Conservation (phyloP, 2,888 invertebrate genomes). For the Oligia latruncula region DNA sequence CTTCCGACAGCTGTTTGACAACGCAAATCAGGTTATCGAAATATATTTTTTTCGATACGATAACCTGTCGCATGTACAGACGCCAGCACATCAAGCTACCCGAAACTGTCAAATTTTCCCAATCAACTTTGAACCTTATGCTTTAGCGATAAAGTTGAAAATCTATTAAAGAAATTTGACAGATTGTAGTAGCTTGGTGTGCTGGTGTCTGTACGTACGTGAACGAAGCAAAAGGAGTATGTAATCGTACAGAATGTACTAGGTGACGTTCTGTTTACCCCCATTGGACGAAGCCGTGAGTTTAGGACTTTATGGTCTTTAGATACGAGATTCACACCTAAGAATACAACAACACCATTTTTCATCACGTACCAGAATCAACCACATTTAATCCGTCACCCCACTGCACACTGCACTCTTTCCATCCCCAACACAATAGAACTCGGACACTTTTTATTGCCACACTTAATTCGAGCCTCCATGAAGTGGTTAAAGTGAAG, state of each 20-base stretch:
- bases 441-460: slow-evolving; percentile 40
- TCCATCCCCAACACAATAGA: slow-evolving; percentile 8
- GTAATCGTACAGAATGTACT: not conserved
- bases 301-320: not conserved
- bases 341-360: not conserved
- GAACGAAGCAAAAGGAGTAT: too few species aligned
- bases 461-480: slow-evolving; percentile 25
- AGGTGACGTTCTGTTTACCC: not conserved
- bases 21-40: too few species aligned
- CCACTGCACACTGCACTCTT: slow-evolving; percentile 17
- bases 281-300: not conserved
- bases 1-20: too few species aligned
- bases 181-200: too few species aligned
- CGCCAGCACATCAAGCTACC: too few species aligned
- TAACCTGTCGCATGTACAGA: too few species aligned
- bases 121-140: too few species aligned
- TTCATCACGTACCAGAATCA: not conserved
- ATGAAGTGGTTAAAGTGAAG: slow-evolving; percentile 36
- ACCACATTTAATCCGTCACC: not conserved
- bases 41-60: too few species aligned
- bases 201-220: too few species aligned
- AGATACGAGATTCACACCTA: not conserved
- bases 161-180: too few species aligned
- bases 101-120: too few species aligned
- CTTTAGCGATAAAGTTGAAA: too few species aligned